A percentile compares a stretch with the other conserved stretches of the same genome.
These are phyloP conservation scores for Halcyon smyrnensis DNA, from an alignment of 2,797 vertebrate species.

Conservation along the genomic window DNA sequence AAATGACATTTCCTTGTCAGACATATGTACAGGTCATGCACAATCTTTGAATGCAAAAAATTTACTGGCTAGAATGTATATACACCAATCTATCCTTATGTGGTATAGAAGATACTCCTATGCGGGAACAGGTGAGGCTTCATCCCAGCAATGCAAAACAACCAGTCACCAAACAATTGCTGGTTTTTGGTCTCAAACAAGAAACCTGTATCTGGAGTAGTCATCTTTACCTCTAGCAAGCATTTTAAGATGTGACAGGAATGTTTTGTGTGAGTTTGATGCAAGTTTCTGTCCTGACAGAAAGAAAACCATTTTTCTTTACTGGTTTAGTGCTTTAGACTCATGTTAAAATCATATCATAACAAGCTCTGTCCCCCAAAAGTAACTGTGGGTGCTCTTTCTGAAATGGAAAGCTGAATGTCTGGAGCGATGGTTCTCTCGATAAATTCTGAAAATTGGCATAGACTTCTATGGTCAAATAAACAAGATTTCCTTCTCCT, in stretches of 20 bases:
- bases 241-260: neutral
- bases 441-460: conserved; percentile 3
- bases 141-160: neutral
- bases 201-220: neutral
- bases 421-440: neutral
- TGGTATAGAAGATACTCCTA: neutral
- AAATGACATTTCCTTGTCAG: neutral
- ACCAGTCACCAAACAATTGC: neutral
- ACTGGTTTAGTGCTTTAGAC: conserved; percentile 4
- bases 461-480: conserved; percentile 10
- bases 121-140: conserved; percentile 1
- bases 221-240: neutral
- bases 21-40: neutral
- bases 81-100: neutral
- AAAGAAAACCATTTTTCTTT: conserved; percentile 1
- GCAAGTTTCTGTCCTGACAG: neutral
- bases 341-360: neutral
- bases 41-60: neutral
- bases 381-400: neutral
- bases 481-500: neutral
- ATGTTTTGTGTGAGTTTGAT: neutral
- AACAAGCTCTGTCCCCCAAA: neutral
- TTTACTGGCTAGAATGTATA: neutral
- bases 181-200: conserved; percentile 33
- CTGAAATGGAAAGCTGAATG: neutral